These are phyloP conservation scores for Thomomys bottae DNA, from an alignment of 2,113 vertebrate species.

Conservation along the genomic window DNA sequence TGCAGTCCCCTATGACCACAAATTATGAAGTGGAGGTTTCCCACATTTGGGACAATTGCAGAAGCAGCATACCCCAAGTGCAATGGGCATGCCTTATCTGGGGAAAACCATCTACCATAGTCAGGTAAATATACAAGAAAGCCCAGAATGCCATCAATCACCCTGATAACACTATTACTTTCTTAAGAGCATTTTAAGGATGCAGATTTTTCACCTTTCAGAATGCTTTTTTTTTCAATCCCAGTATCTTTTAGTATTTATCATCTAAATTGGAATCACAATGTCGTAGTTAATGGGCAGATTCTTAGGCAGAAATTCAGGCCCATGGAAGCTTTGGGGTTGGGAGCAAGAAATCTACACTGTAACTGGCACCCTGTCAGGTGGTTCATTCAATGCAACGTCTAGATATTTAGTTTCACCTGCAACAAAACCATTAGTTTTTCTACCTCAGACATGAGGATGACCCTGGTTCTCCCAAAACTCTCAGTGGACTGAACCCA, in stretches of 20 bases:
- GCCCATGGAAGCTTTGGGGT: neutral
- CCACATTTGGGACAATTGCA: too few relatives aligned
- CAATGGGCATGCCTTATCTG: too few relatives aligned
- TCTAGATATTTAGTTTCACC: neutral
- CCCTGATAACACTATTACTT: neutral
- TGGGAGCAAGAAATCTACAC: neutral
- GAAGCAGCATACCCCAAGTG: too few relatives aligned
- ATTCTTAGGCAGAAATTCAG: neutral
- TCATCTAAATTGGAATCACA: neutral
- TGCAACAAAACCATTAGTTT: neutral
- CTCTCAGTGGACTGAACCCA: neutral
- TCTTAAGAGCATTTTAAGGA: neutral
- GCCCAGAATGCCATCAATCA: neutral
- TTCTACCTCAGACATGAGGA: neutral
- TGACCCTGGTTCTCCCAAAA: neutral
- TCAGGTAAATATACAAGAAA: too few relatives aligned
- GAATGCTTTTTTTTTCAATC: neutral
- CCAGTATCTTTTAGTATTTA: neutral
- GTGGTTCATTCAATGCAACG: too few relatives aligned
- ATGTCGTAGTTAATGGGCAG: neutral
- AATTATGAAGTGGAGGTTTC: too few relatives aligned
- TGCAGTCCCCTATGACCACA: too few relatives aligned
- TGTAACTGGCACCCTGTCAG: neutral
- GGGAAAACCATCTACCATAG: too few relatives aligned
- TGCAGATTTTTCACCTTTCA: neutral